Conservation (phyloP, 2,888 invertebrate genomes). For the Chloromyia formosa region DNA sequence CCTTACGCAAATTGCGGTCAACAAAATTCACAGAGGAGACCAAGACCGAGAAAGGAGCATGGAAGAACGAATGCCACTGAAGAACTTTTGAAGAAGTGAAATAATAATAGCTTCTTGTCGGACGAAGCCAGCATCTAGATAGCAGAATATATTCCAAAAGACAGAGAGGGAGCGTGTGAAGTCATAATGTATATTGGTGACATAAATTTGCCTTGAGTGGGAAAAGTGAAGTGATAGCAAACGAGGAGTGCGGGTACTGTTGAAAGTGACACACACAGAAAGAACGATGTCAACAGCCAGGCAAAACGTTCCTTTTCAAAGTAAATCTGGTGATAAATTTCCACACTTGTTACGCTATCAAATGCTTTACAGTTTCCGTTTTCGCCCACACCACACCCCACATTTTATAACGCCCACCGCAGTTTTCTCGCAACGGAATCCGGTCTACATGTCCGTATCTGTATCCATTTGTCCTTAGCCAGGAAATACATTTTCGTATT, state of each 20-base stretch:
- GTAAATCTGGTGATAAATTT: constrained; percentile 40
- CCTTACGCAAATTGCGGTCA: constrained; percentile 36
- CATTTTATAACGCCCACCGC: neutral
- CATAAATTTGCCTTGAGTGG: neutral
- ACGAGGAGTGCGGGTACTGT: neutral
- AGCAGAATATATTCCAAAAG: constrained; percentile 3
- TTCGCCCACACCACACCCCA: neutral
- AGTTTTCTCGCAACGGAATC: neutral
- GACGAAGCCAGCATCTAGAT: too few species aligned
- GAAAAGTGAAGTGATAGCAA: too few species aligned
- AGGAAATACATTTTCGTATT: constrained; percentile 33
- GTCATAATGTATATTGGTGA: constrained; percentile 35
- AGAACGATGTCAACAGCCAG: neutral
- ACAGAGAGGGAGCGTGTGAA: constrained; percentile 11
- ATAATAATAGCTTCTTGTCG: constrained; percentile 19
- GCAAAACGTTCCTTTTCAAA: neutral
- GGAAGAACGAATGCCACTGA: too few species aligned
- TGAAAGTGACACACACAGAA: neutral
- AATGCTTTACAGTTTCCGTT: constrained; percentile 28
- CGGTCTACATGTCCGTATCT: constrained; percentile 9
- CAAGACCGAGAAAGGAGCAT: too few species aligned
- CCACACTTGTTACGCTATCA: constrained; percentile 36
- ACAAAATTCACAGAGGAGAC: constrained; percentile 7
- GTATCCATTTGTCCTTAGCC: constrained; percentile 30
- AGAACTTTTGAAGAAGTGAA: constrained; percentile 34